phyloP scores from a whole-genome alignment of 2,888 invertebrate genomes.

The Gastrophysa polygoni region DNA sequence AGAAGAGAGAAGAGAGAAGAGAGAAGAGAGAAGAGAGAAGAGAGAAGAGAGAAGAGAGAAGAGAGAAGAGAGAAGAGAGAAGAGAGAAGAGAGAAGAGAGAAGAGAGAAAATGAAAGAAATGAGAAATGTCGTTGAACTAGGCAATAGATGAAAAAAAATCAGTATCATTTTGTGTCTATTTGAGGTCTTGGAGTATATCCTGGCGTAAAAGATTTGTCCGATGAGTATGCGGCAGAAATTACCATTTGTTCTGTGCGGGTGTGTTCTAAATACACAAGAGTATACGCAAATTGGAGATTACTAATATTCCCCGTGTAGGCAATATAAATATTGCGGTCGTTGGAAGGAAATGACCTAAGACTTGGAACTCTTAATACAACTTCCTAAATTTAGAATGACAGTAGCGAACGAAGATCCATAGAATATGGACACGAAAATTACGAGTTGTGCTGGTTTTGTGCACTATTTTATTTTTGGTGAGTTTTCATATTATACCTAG shows the following conservation, averaged over 20 bases:
- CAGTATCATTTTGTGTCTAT: too few relatives aligned
- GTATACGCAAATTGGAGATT: background rate
- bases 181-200: too few relatives aligned
- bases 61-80: too few relatives aligned
- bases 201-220: too few relatives aligned
- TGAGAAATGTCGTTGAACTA: too few relatives aligned
- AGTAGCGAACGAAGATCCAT: constrained; percentile 29
- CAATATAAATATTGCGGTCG: background rate
- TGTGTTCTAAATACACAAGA: background rate
- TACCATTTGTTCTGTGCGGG: background rate
- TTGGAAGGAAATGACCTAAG: constrained; percentile 18
- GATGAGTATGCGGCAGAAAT: background rate
- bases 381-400: constrained; percentile 18
- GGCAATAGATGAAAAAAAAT: too few relatives aligned
- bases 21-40: too few relatives aligned
- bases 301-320: background rate
- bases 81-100: too few relatives aligned
- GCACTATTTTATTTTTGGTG: constrained; percentile 19
- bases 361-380: constrained; percentile 25
- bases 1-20: too few relatives aligned
- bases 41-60: too few relatives aligned
- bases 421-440: constrained; percentile 24
- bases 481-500: constrained; percentile 11
- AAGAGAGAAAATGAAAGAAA: too few relatives aligned
- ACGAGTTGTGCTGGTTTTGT: constrained; percentile 9